Base-by-base conservation (phyloP, 2,888 invertebrate genomes). In the Caenorhabditis sp. region DNA sequence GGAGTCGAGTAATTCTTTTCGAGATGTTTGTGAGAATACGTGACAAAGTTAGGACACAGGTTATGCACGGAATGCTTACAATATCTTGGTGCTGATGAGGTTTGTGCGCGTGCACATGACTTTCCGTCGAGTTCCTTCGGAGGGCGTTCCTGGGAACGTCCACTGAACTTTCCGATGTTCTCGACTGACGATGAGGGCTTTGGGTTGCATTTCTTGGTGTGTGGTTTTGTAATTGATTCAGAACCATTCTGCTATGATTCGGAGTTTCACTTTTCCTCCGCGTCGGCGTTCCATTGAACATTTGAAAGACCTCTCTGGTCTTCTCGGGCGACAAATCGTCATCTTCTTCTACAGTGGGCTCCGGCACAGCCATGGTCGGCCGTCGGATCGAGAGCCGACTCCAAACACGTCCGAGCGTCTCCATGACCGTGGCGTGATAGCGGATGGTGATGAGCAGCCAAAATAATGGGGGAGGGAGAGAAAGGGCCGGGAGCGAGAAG, bases 261-360 rank as follows among this genome's bases (percentile, higher is more conserved):
- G 45, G 20, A 2, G 27, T 26, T 32, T 78, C 78, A 53, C 58
- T 71, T 58, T 63, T 78, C 37, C 70, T 37, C 17, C 56, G 39
- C n/a, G 56, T 39, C 20, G 62, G 62, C 27, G 48, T 56, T 9
- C 76, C 76, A 39, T 76, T 76, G 55, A 83, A 83, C 80, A 83
- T 74, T 68, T 83, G 80, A 68, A 83, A 83, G 13, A 83, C 83
- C 35, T 81, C 83, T 8, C 66, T 59, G 17, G 78, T 83, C 37
- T 79, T 83, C 41, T 80, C 80, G 5, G 81, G 80, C 1, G 78
- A 59, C 53, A 58, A 27, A 24, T 79, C 77, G 22, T 78, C 76
- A 7, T 66, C 73, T 17, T 59, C 68, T 22, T 73, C 74, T 9
- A 48, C 37, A 2, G 55, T 17, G 1, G 43, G 63, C 15, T 71